Base-by-base conservation (phyloP, 2,797 vertebrate genomes). In the Huso huso region DNA sequence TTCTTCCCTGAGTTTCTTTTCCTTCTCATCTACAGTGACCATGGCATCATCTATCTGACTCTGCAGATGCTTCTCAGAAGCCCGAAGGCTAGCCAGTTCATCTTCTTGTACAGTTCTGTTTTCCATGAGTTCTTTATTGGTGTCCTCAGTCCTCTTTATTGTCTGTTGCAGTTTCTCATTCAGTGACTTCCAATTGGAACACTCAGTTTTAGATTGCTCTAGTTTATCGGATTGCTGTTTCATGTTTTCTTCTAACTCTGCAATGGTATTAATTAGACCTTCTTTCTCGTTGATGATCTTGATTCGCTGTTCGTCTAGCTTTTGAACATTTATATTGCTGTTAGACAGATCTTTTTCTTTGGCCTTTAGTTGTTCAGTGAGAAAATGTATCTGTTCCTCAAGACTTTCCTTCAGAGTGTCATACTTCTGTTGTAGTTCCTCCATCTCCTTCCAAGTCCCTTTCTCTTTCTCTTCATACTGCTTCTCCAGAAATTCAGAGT, bases 1-100 rank as follows among this genome's bases (percentile, higher is more conserved):
- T 74, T 92, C 80, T 1, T 73, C 79, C 8, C 77, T 66, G n/a
- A 94, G 84, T 59, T 77, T 84, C 69, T 82, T 87, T 67, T 90
- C 91, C 48, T 87, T 80, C 70, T 90, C 91, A 68, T 89, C 90
- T 15, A 82, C 66, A 1, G 73, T 78, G 66, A 88, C 61, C 8
- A 77, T 62, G 11, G 83, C 67, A 48, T 82, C 80, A 3, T 85
- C 86, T 18, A 82, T 52, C 72, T 84, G 81, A 37, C 71, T 75
- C 70, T 78, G 88, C 48, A 89, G 76, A 13, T 87, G 88, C 52
- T 83, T 89, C 79, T 94, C 90, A 6, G 86, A 91, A 1, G 87
- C 89, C 66, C 69, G 88, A 55, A 85, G 71, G 13, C 62, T 68
- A 61, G 84, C 73, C n/a, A 91, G 66, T 51, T 92, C 80, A 0